Conservation (phyloP, 2,113 vertebrate genomes). For the Casuarius casuarius region DNA sequence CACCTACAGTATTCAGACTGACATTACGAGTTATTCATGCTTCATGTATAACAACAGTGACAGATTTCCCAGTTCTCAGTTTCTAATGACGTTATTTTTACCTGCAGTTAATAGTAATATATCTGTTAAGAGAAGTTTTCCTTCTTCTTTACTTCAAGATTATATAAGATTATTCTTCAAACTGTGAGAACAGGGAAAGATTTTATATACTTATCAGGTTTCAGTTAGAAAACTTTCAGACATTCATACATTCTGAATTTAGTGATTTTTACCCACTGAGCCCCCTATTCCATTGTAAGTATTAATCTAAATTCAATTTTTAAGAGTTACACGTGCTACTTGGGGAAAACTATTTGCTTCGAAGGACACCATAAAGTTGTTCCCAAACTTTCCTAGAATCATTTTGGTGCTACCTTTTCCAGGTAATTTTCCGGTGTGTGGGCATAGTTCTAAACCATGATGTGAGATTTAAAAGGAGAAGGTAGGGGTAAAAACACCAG, state of each 20-base stretch:
- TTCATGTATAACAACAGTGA: background rate
- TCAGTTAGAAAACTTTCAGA: background rate
- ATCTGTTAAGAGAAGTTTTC: no score
- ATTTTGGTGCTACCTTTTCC: background rate
- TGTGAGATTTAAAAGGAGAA: background rate
- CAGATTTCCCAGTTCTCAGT: background rate
- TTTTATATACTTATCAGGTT: conserved; percentile 28
- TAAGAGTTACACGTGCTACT: conserved; percentile 19
- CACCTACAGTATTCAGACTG: background rate
- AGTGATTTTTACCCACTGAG: conserved; percentile 55
- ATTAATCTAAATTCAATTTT: conserved; percentile 55
- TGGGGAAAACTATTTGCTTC: background rate
- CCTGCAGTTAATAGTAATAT: no score
- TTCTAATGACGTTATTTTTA: no score
- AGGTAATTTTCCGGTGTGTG: no score
- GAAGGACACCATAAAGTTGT: background rate
- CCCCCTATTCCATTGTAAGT: conserved; percentile 39
- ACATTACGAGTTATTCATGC: background rate
- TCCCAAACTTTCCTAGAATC: background rate
- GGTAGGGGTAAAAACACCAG: background rate
- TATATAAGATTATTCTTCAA: background rate
- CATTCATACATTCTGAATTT: conserved; percentile 54
- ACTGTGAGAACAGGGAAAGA: background rate
- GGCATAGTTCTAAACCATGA: background rate
- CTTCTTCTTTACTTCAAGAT: no score